Conservation (phyloP, 2,113 vertebrate species). For the Cinclus mexicanus region DNA sequence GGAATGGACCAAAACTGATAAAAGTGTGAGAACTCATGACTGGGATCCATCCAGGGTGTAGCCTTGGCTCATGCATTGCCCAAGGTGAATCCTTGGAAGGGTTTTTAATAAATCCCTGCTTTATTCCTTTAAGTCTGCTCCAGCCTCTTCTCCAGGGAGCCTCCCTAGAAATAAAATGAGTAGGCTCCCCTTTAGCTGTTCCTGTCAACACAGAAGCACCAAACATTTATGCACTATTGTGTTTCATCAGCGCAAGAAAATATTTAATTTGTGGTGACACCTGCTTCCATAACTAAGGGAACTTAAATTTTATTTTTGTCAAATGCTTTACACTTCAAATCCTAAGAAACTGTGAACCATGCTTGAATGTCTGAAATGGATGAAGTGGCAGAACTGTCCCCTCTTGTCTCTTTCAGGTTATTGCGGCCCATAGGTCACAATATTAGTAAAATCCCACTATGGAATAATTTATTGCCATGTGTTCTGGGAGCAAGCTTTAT, state of each 20-base stretch:
- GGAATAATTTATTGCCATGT: neutral
- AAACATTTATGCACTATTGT: neutral
- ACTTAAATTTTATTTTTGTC: neutral
- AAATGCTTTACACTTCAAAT: neutral
- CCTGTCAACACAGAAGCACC: neutral
- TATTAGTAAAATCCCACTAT: neutral
- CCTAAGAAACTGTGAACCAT: neutral
- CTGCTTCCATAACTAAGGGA: neutral
- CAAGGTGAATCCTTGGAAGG: neutral
- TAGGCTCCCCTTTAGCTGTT: neutral
- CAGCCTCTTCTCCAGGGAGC: neutral
- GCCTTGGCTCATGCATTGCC: too few relatives aligned
- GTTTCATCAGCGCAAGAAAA: neutral
- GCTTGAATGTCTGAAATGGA: neutral
- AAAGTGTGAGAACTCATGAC: accelerated
- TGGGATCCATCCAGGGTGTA: neutral
- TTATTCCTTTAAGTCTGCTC: neutral
- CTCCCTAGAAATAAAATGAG: neutral
- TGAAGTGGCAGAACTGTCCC: neutral
- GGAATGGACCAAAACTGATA: neutral
- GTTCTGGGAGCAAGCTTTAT: neutral
- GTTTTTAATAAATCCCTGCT: neutral
- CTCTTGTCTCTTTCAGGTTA: neutral
- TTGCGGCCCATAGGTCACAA: neutral
- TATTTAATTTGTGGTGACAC: neutral